Conservation (phyloP, 2,888 invertebrate species). For the Lithophane leautieri region DNA sequence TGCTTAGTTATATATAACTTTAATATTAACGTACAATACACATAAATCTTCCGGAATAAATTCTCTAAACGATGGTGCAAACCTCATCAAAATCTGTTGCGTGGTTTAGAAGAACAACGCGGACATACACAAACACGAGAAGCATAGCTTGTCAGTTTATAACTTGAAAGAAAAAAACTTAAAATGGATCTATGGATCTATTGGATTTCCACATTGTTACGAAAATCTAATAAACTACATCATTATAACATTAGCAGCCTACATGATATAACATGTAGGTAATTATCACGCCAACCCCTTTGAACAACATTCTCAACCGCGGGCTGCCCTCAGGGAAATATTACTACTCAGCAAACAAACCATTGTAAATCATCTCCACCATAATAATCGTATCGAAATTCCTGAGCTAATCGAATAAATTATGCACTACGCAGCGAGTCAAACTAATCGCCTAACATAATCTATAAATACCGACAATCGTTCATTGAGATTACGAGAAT, state of each 20-base stretch:
- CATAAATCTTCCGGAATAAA: too few species aligned
- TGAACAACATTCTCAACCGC: slow-evolving; percentile 28
- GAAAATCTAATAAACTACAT: slow-evolving; percentile 5
- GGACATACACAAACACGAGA: too few species aligned
- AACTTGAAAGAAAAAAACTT: neutral
- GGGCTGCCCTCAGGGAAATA: slow-evolving; percentile 46
- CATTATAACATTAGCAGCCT: slow-evolving; percentile 4
- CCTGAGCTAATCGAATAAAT: slow-evolving; percentile 15
- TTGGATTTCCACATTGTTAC: slow-evolving; percentile 1
- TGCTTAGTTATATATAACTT: too few species aligned
- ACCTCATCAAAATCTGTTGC: too few species aligned
- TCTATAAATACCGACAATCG: slow-evolving; percentile 62
- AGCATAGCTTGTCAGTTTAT: neutral
- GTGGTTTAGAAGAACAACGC: too few species aligned
- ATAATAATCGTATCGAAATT: slow-evolving; percentile 21
- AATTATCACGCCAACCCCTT: slow-evolving; percentile 45
- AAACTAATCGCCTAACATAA: slow-evolving; percentile 49
- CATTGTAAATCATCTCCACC: slow-evolving; percentile 34
- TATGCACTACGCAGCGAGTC: slow-evolving; percentile 31
- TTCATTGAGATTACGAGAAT: slow-evolving; percentile 62
- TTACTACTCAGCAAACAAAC: slow-evolving; percentile 16
- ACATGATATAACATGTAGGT: slow-evolving; percentile 14
- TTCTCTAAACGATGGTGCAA: too few species aligned
- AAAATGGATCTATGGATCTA: neutral
- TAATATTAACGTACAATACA: too few species aligned